Conservation (phyloP, 2,888 invertebrate genomes). For the Trichogramma evanescens region DNA sequence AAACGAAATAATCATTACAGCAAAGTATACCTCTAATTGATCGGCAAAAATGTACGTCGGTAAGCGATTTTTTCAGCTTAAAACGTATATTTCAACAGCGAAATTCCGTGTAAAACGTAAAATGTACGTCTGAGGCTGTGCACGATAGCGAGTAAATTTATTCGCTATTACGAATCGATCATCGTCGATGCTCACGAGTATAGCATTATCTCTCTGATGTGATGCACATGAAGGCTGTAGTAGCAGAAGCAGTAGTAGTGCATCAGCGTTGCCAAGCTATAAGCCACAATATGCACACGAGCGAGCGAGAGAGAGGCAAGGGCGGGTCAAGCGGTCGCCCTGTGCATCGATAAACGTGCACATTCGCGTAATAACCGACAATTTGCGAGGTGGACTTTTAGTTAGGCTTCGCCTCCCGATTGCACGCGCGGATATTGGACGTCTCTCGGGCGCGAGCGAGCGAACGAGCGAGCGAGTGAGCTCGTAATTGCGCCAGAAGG, state of each 20-base stretch:
- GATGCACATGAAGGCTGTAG: no score
- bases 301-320: not conserved
- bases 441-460: constrained; percentile 26
- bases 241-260: no score
- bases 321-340: constrained; percentile 6
- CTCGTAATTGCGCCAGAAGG: constrained; percentile 13
- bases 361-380: constrained; percentile 44
- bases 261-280: no score
- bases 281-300: no score
- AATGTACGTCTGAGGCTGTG: no score
- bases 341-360: constrained; percentile 37
- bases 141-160: constrained; percentile 8
- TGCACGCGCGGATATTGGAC: not conserved
- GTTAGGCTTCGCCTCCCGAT: constrained; percentile 29
- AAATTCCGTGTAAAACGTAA: no score
- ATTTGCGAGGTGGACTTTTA: constrained; percentile 44
- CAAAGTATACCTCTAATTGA: no score
- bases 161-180: constrained; percentile 17
- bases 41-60: no score
- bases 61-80: no score
- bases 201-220: not conserved
- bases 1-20: no score
- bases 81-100: no score
- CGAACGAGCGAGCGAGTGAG: not conserved
- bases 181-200: not conserved